phyloP scores from a whole-genome alignment of 2,113 vertebrate genomes.

The Eublepharis macularius region DNA sequence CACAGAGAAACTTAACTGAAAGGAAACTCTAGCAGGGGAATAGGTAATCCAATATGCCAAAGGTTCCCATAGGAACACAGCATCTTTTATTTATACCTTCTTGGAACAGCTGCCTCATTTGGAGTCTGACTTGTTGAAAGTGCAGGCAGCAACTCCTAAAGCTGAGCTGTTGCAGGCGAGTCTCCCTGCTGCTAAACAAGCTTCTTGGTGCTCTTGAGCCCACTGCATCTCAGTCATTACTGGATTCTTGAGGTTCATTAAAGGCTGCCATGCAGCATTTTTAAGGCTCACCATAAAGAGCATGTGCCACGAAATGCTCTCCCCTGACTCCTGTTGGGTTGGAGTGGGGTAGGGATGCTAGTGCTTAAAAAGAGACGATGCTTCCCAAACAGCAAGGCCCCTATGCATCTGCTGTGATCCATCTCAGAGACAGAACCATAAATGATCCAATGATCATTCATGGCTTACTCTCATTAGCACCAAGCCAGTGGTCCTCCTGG shows the following conservation, averaged over 20 bases:
- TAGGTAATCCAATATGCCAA: constrained; percentile 30
- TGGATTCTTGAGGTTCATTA: constrained; percentile 38
- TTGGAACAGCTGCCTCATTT: constrained; percentile 41
- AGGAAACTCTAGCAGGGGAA: constrained; percentile 44
- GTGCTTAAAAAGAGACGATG: neutral
- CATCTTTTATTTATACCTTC: constrained; percentile 46
- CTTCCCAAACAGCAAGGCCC: neutral
- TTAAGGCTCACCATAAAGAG: constrained; percentile 28
- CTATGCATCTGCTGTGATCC: constrained; percentile 7
- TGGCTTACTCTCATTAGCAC: neutral
- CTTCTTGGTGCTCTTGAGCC: constrained; percentile 49
- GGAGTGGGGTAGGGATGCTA: neutral
- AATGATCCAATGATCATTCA: constrained; percentile 21
- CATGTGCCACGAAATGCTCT: constrained; percentile 15
- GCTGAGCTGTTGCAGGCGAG: constrained; percentile 33
- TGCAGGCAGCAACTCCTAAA: constrained; percentile 21
- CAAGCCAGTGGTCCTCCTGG: neutral
- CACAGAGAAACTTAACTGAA: constrained; percentile 39
- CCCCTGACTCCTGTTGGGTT: neutral
- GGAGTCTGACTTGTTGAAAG: constrained; percentile 42
- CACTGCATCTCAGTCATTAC: constrained; percentile 40
- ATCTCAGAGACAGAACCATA: constrained; percentile 5
- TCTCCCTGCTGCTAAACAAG: constrained; percentile 34
- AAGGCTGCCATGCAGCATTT: constrained; percentile 25
- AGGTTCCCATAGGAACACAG: constrained; percentile 56